These are phyloP conservation scores for Nixonia krombeini DNA, from an alignment of 1,140 invertebrate genomes.

Conservation along the genomic window DNA sequence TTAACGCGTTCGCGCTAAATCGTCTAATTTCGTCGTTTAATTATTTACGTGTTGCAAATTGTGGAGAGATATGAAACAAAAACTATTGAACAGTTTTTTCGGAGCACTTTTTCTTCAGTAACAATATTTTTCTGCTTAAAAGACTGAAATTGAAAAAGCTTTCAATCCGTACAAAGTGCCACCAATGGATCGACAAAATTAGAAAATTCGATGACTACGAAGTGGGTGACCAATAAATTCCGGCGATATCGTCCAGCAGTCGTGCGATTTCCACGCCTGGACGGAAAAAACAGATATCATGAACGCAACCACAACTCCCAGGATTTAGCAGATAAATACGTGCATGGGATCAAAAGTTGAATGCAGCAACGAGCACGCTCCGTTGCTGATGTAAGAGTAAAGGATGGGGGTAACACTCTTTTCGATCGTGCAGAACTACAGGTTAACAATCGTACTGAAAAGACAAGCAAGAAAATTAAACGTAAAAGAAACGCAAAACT, in stretches of 20 bases:
- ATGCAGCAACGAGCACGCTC: not conserved
- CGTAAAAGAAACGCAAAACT: too few relatives aligned
- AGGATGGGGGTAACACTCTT: not conserved
- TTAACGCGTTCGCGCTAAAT: too few relatives aligned
- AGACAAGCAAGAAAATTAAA: not conserved
- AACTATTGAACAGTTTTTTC: too few relatives aligned
- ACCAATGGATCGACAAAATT: slow-evolving; percentile 24
- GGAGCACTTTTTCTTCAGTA: too few relatives aligned
- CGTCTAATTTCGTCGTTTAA: too few relatives aligned
- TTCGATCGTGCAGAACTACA: not conserved
- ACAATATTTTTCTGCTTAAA: too few relatives aligned
- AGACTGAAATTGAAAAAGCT: slow-evolving; percentile 55
- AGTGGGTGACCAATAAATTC: slow-evolving; percentile 11
- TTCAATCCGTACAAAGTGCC: slow-evolving; percentile 16
- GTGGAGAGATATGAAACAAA: too few relatives aligned
- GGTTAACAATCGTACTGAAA: not conserved
- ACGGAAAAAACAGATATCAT: slow-evolving; percentile 2
- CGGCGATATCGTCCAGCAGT: slow-evolving; percentile 14
- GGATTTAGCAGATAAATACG: slow-evolving; percentile 4
- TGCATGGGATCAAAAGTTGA: slow-evolving; percentile 1
- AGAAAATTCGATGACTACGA: slow-evolving; percentile 54
- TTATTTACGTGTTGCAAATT: too few relatives aligned
- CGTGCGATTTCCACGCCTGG: not conserved
- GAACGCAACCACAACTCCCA: not conserved
- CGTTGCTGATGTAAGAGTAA: too few relatives aligned